A percentile compares a stretch with the other conserved stretches of the same genome.
Evolutionary conservation across 2,797 vertebrate genomes (phyloP).

Genomic region (Cyclopterus lumpus): DNA sequence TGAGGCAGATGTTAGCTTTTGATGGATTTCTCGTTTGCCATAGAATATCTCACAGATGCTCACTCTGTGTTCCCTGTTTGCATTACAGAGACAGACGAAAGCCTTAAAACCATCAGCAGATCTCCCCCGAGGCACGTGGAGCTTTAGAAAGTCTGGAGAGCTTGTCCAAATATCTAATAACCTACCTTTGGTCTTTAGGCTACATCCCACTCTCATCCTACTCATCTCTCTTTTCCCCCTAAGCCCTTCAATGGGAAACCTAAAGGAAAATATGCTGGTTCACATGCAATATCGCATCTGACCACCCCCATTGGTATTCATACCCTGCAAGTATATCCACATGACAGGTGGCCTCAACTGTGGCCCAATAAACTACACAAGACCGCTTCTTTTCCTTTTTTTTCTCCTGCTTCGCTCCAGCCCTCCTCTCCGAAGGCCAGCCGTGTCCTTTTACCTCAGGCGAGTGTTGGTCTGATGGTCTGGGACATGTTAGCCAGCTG

Average conservation of each 20-base stretch:
- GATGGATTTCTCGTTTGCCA: slow-evolving; percentile 68
- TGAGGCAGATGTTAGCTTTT: slow-evolving; percentile 70
- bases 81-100: slow-evolving; percentile 52
- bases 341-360: slow-evolving; percentile 74
- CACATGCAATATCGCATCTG: slow-evolving; percentile 57
- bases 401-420: slow-evolving; percentile 29
- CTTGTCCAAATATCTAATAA: slow-evolving; percentile 81
- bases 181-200: slow-evolving; percentile 72
- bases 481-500: slow-evolving; percentile 83
- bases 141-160: slow-evolving; percentile 62
- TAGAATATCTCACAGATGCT: slow-evolving; percentile 57
- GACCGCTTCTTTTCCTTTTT: slow-evolving; percentile 49
- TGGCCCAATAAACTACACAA: slow-evolving; percentile 63
- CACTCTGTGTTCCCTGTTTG: slow-evolving; percentile 59
- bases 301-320: slow-evolving; percentile 47
- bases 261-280: slow-evolving; percentile 47
- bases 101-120: slow-evolving; percentile 67
- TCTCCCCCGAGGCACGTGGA: slow-evolving; percentile 56
- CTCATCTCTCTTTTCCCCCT: slow-evolving; percentile 58
- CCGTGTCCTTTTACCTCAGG: slow-evolving; percentile 76
- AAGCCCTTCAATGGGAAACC: slow-evolving; percentile 50
- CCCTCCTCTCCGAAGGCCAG: slow-evolving; percentile 62
- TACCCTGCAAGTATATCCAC: slow-evolving; percentile 47
- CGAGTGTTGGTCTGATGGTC: slow-evolving; percentile 64
- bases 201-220: slow-evolving; percentile 65